These are phyloP conservation scores for Bombyx mandarina DNA, from an alignment of 1,140 invertebrate genomes.

Conservation along the genomic window DNA sequence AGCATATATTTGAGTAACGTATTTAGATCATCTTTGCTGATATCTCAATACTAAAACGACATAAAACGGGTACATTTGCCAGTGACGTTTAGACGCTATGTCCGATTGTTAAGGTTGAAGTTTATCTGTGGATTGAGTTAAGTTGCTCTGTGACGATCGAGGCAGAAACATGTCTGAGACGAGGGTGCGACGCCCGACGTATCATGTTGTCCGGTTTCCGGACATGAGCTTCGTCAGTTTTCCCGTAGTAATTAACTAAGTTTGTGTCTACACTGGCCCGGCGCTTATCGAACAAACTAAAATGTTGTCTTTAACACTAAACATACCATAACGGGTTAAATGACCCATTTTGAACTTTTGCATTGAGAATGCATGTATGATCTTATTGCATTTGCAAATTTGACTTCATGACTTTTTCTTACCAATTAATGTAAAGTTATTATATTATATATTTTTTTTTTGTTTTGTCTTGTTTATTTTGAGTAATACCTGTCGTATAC, in stretches of 20 bases:
- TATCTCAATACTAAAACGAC: neutral
- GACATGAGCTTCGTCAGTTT: constrained; percentile 29
- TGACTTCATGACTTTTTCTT: too few species aligned
- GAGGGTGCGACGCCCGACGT: constrained; percentile 45
- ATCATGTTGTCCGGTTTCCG: constrained; percentile 66
- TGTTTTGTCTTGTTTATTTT: too few species aligned
- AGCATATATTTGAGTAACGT: constrained; percentile 45
- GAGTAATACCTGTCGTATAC: too few species aligned
- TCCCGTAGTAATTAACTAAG: constrained; percentile 62
- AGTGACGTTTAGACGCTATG: constrained; percentile 21
- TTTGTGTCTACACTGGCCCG: constrained; percentile 28
- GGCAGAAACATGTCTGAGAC: constrained; percentile 46
- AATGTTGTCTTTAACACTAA: neutral
- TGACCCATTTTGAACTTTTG: too few species aligned
- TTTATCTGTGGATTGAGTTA: constrained; percentile 15
- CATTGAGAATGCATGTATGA: too few species aligned
- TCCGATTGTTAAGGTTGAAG: constrained; percentile 19
- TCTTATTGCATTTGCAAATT: too few species aligned
- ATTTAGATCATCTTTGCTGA: constrained; percentile 27
- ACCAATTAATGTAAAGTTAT: too few species aligned
- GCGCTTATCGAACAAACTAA: constrained; percentile 19
- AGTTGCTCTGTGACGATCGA: constrained; percentile 16
- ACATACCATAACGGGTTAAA: too few species aligned
- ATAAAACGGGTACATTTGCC: neutral
- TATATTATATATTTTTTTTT: too few species aligned